phyloP scores from a whole-genome alignment of 2,113 vertebrate genomes.

The Castor canadensis region DNA sequence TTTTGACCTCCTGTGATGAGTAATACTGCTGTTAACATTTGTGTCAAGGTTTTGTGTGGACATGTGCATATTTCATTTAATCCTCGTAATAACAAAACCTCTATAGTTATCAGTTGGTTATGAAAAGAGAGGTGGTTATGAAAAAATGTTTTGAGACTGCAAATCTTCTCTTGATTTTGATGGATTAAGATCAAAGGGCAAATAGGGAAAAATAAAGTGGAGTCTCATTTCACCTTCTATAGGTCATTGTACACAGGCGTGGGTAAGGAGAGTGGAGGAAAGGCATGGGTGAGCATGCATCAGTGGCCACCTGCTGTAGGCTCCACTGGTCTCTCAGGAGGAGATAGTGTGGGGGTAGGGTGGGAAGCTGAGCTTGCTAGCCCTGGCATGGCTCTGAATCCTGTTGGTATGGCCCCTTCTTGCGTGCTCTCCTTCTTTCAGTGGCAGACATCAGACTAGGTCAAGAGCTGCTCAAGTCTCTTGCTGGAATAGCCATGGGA shows the following conservation, averaged over 20 bases:
- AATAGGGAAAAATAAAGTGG: neutral
- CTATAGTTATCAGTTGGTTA: too few relatives aligned
- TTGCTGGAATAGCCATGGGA: neutral
- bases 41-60: neutral
- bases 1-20: neutral
- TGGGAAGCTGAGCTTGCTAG: rapidly evolving
- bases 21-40: neutral
- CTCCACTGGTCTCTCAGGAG: rapidly evolving
- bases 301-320: neutral
- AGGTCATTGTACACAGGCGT: neutral
- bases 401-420: neutral
- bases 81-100: neutral
- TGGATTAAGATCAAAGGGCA: neutral
- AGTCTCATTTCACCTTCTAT: neutral
- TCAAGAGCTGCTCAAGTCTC: neutral
- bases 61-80: neutral
- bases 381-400: rapidly evolving
- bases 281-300: neutral
- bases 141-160: neutral
- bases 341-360: neutral
- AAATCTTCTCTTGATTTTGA: neutral
- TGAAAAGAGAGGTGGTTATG: neutral
- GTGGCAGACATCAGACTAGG: neutral
- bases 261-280: neutral
- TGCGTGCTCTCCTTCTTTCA: neutral